phyloP scores from a whole-genome alignment of 2,797 vertebrate species.

The Phaenicophaeus curvirostris region DNA sequence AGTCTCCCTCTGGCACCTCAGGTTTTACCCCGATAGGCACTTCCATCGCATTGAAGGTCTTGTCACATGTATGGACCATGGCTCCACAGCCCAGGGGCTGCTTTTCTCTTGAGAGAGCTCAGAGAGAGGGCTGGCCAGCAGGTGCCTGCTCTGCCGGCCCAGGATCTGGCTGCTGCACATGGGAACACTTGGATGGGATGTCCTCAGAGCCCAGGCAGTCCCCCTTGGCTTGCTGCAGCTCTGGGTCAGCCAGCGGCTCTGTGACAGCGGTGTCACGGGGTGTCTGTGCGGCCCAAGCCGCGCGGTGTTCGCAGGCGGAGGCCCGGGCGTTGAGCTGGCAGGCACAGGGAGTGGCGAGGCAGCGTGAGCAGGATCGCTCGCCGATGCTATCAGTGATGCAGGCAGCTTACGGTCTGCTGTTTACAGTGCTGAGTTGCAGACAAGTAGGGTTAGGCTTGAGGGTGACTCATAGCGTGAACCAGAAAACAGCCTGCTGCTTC shows the following conservation, averaged over 20 bases:
- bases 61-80: rapidly evolving
- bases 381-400: neutral
- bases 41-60: neutral
- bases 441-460: neutral
- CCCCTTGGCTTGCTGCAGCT: neutral
- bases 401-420: neutral
- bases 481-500: neutral
- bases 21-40: neutral
- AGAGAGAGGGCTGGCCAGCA: neutral
- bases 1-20: neutral
- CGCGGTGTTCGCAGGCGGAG: neutral
- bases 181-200: neutral
- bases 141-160: neutral
- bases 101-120: neutral
- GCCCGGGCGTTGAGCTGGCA: rapidly evolving
- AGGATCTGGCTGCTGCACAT: no score
- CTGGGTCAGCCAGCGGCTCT: rapidly evolving
- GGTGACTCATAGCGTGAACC: neutral
- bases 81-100: neutral
- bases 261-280: rapidly evolving
- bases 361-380: neutral
- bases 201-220: rapidly evolving
- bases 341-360: neutral
- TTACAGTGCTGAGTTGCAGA: neutral
- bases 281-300: neutral